Base-by-base conservation (phyloP, 2,797 vertebrate genomes). In the Spea hammondii region DNA sequence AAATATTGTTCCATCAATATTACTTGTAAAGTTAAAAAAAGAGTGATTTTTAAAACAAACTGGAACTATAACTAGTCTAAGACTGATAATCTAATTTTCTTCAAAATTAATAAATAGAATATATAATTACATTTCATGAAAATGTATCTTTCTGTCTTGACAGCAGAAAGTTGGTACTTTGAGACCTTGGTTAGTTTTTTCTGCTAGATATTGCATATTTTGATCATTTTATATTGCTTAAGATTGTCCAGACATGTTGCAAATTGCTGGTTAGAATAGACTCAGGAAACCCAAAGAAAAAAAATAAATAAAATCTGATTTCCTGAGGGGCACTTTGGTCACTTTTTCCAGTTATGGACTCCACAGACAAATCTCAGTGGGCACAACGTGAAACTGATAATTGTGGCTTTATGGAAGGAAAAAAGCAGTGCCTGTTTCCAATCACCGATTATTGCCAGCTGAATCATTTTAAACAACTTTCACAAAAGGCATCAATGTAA, bases 361-460 rank as follows among this genome's bases (percentile, higher is more conserved):
- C 60, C 53, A 66, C 70, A 77, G 62, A 82, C 65, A 76, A 48
- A 77, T 77, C 64, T 72, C 64, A 53, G 74, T 77, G 68, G 79
- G 74, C 79, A 77, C 65, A 65, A 49, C 64, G 55, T 48, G 57
- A 73, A 81, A 73, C 79, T 69, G 77, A n/a, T 77, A 82, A 82
- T 82, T 82, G 70, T 82, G 79, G 79, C 70, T 82, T 68, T 67
- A 59, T 65, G 74, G 49, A 68, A 77, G 64, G 79, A 73, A 82
- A 82, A 32, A 82, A 48, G 69, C 71, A 59, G 49, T 68, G 70
- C n/a, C 74, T 77, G 74, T 69, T 82, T 82, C 47, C 70, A 77
- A 72, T 80, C 69, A 76, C n/a, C 45, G 57, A 17, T 67, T 4
- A 57, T 50, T 53, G 53, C 62, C 69, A 45, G 7, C 45, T 77